These are phyloP conservation scores for Aspidoscelis tigris DNA, from an alignment of 2,113 vertebrate genomes.

Conservation along the genomic window DNA sequence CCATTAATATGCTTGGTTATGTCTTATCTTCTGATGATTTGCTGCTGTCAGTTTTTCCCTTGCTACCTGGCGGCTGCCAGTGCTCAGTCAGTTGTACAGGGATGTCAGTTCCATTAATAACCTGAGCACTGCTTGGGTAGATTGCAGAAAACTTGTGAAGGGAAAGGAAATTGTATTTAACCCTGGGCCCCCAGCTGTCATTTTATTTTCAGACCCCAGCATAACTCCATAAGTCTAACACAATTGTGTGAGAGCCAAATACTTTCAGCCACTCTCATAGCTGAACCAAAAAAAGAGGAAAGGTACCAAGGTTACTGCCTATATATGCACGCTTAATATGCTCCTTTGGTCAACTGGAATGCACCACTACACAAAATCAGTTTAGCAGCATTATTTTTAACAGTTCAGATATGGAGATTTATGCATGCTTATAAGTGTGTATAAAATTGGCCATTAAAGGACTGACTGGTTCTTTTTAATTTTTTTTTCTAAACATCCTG, in stretches of 20 bases:
- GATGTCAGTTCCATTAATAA: conserved; percentile 84
- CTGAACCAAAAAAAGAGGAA: conserved; percentile 39
- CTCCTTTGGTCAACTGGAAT: not conserved
- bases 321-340: not conserved
- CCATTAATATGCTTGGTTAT: conserved; percentile 64
- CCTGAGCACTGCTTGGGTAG: conserved; percentile 64
- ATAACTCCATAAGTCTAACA: conserved; percentile 37
- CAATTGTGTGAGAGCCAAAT: conserved; percentile 57
- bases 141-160: conserved; percentile 69
- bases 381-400: not conserved
- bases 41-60: conserved; percentile 73
- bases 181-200: conserved; percentile 70
- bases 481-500: no score
- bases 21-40: conserved; percentile 69
- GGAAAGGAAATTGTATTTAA: conserved; percentile 79
- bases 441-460: no score
- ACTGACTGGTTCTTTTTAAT: no score
- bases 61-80: conserved; percentile 77
- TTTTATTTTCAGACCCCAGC: conserved; percentile 63
- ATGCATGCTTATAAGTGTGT: no score
- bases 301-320: conserved; percentile 36
- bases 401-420: not conserved
- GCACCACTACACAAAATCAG: not conserved
- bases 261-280: conserved; percentile 59
- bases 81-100: conserved; percentile 76